Conservation (phyloP, 1,140 invertebrate genomes). For the Pseudomyrmex dendroicus region DNA sequence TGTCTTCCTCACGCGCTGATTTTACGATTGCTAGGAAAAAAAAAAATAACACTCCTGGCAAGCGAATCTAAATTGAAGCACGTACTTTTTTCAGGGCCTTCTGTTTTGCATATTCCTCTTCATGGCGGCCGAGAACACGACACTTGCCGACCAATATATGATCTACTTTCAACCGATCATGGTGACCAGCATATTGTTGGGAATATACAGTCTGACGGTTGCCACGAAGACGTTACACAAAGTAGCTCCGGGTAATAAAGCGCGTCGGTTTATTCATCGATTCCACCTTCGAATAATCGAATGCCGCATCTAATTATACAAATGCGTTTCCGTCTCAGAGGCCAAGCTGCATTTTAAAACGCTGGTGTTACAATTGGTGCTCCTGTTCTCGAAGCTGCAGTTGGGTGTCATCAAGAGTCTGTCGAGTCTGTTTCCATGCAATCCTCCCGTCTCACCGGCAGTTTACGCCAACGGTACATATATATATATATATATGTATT, state of each 20-base stretch:
- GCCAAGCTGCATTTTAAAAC: constrained; percentile 77
- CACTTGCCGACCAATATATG: constrained; percentile 74
- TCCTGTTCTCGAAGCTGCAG: constrained; percentile 83
- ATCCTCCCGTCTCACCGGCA: constrained; percentile 81
- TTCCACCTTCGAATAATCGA: background rate
- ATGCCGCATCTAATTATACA: background rate
- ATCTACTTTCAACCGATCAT: constrained; percentile 79
- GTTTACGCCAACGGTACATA: constrained; percentile 82
- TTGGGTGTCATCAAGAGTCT: constrained; percentile 79
- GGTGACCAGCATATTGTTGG: constrained; percentile 80
- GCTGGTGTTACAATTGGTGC: constrained; percentile 79
- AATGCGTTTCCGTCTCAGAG: constrained; percentile 73
- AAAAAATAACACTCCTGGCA: too few species aligned
- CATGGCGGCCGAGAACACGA: constrained; percentile 78
- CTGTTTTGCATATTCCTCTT: constrained; percentile 79
- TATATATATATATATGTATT: background rate
- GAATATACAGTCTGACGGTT: constrained; percentile 80
- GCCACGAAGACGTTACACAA: constrained; percentile 78
- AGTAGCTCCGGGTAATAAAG: constrained; percentile 79
- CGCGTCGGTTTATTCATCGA: constrained; percentile 29
- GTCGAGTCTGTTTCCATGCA: constrained; percentile 81
- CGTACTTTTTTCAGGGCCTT: constrained; percentile 75
- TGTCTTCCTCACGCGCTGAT: constrained; percentile 23
- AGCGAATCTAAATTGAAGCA: background rate
- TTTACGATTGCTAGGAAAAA: background rate